Evolutionary conservation across 2,888 invertebrate genomes (phyloP).

Genomic region (Agrotis clavis): DNA sequence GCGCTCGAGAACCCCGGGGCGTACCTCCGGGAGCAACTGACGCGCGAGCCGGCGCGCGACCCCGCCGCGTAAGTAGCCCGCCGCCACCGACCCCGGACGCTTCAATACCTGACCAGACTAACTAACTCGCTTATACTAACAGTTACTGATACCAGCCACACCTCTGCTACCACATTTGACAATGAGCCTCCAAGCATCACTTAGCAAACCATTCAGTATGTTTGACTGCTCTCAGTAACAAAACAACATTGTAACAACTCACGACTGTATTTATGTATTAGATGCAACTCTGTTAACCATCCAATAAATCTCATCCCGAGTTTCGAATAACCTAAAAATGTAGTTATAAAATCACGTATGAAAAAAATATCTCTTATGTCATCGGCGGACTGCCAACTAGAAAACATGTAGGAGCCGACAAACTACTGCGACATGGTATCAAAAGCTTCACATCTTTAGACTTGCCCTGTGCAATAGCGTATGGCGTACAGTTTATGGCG

Average conservation of each 20-base stretch:
- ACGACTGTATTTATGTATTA: constrained; percentile 34
- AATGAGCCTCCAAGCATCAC: neutral
- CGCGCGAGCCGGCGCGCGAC: constrained; percentile 78
- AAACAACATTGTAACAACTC: constrained; percentile 36
- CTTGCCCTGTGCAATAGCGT: constrained; percentile 20
- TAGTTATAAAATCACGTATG: constrained; percentile 41
- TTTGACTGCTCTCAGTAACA: constrained; percentile 35
- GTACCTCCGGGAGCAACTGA: constrained; percentile 81
- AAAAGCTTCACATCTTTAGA: constrained; percentile 26
- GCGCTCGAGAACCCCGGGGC: constrained; percentile 98
- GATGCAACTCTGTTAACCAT: constrained; percentile 37
- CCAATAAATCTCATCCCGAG: constrained; percentile 37
- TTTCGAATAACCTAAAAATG: constrained; percentile 57
- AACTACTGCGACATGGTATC: constrained; percentile 35
- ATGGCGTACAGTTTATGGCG: constrained; percentile 32
- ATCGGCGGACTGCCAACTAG: constrained; percentile 36
- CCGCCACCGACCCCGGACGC: constrained; percentile 18
- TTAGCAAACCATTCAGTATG: constrained; percentile 4
- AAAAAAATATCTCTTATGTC: constrained; percentile 32
- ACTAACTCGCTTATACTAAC: constrained; percentile 28
- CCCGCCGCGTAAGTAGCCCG: constrained; percentile 82
- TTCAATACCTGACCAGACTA: constrained; percentile 22
- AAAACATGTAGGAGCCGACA: constrained; percentile 31
- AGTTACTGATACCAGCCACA: constrained; percentile 28
- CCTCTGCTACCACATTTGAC: neutral